These are phyloP conservation scores for Spheniscus mendiculus DNA, from an alignment of 2,113 vertebrate genomes.

Conservation along the genomic window DNA sequence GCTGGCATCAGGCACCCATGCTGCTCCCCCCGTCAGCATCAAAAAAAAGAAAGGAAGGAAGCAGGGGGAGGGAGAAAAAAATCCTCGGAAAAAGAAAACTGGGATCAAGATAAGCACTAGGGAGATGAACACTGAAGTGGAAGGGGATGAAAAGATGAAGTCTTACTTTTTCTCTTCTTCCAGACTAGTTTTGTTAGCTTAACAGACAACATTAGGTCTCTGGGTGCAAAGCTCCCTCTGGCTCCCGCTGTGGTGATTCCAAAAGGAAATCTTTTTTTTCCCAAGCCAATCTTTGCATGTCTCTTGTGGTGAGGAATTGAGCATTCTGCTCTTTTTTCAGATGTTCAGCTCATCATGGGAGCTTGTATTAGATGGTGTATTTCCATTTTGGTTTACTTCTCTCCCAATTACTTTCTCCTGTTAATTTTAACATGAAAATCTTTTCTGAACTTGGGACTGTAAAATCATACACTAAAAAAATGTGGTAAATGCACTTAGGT, in stretches of 20 bases:
- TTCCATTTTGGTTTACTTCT: slow-evolving; percentile 5
- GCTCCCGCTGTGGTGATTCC: slow-evolving; percentile 47
- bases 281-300: background rate
- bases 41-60: background rate
- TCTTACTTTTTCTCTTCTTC: slow-evolving; percentile 16
- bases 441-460: background rate
- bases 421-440: slow-evolving; percentile 27
- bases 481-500: background rate
- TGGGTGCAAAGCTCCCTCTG: slow-evolving; percentile 39
- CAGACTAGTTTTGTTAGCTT: slow-evolving; percentile 47
- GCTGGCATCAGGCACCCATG: background rate
- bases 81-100: background rate
- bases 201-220: slow-evolving; percentile 30
- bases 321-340: background rate
- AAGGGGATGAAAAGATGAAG: slow-evolving; percentile 46
- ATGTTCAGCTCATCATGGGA: background rate
- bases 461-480: background rate
- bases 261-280: slow-evolving; percentile 16
- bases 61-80: background rate
- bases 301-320: background rate
- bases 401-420: background rate
- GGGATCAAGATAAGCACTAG: slow-evolving; percentile 19
- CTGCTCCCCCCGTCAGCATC: background rate
- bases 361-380: background rate
- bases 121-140: slow-evolving; percentile 31